Conservation (phyloP, 2,888 invertebrate genomes). For the Schrankia costaestrigalis region DNA sequence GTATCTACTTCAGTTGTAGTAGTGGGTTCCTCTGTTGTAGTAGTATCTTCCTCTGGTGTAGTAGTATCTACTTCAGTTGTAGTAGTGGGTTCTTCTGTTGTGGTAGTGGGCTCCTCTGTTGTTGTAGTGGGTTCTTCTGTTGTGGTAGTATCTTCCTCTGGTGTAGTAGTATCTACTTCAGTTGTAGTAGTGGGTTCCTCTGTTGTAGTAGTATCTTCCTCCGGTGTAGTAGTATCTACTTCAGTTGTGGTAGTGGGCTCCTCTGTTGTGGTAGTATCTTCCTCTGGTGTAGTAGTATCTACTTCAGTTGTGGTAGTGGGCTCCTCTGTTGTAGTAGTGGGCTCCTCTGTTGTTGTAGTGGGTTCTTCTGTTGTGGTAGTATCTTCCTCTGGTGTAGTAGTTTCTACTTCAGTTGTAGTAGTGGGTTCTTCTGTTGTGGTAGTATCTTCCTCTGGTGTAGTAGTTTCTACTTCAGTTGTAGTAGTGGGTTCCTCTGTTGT, state of each 20-base stretch:
- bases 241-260: conserved; percentile 1
- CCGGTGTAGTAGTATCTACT: no score
- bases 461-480: neutral
- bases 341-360: conserved; percentile 7
- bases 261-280: conserved; percentile 6
- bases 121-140: neutral
- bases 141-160: neutral
- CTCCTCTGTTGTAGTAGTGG: neutral
- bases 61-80: neutral
- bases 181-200: no score
- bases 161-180: neutral
- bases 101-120: neutral
- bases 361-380: neutral
- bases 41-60: neutral
- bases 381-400: no score
- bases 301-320: conserved; percentile 1
- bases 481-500: conserved; percentile 1
- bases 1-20: no score
- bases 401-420: neutral
- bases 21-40: conserved; percentile 3
- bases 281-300: conserved; percentile 4
- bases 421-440: conserved; percentile 10
- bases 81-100: neutral
- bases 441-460: no score
- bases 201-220: conserved; percentile 5